phyloP scores from a whole-genome alignment of 1,140 invertebrate species.

The Triops longicaudatus region DNA sequence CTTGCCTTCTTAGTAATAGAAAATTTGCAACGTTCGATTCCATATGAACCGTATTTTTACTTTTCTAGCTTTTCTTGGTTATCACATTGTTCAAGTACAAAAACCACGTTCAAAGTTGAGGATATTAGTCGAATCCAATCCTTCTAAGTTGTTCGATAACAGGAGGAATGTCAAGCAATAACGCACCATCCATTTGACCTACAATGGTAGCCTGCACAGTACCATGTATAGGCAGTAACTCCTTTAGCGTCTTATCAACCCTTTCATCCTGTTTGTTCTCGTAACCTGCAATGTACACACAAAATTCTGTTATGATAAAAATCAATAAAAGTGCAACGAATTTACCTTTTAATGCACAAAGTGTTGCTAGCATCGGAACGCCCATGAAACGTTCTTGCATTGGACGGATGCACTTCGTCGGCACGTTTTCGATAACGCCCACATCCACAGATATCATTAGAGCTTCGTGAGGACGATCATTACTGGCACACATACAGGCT shows the following conservation, averaged over 20 bases:
- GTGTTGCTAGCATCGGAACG: neutral
- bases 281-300: neutral
- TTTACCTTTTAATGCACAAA: neutral
- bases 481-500: neutral
- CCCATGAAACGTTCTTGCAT: neutral
- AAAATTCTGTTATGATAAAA: neutral
- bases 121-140: neutral
- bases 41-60: too few relatives aligned
- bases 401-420: neutral
- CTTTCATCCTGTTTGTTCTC: neutral
- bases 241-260: neutral
- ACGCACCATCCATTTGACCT: neutral
- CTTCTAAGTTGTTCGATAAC: neutral
- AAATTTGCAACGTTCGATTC: too few relatives aligned
- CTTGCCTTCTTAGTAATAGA: too few relatives aligned
- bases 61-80: neutral
- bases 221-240: neutral
- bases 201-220: neutral
- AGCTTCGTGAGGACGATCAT: neutral
- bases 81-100: neutral
- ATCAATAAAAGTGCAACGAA: neutral
- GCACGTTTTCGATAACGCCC: neutral
- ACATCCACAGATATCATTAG: neutral
- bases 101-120: neutral
- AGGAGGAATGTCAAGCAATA: neutral